A percentile compares a stretch with the other conserved stretches of the same genome.
Conservation (phyloP, 2,888 invertebrate species). For the Drosophila neotestacea region DNA sequence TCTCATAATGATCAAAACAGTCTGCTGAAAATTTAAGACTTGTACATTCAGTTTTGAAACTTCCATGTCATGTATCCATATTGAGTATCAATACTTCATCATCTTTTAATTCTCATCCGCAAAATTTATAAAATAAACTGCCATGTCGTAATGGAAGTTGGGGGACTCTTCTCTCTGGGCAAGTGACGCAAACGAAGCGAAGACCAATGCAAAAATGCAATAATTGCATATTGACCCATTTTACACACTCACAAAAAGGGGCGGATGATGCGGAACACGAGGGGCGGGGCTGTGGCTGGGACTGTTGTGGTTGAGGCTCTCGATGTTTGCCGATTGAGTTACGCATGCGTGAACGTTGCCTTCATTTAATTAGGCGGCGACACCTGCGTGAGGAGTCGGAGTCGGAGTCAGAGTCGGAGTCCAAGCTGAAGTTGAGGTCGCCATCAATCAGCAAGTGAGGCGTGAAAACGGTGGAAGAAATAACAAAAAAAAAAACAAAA, state of each 20-base stretch:
- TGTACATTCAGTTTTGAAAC: background rate
- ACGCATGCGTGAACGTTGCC: conserved; percentile 78
- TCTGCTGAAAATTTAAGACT: background rate
- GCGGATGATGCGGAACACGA: conserved; percentile 15
- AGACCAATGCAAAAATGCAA: conserved; percentile 59
- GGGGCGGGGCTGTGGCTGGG: conserved; percentile 28
- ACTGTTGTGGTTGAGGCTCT: conserved; percentile 1
- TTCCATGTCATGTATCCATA: background rate
- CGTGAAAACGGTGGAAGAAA: conserved; percentile 72
- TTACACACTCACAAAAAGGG: conserved; percentile 54
- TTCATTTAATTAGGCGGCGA: conserved; percentile 78
- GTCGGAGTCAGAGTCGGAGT: conserved; percentile 35
- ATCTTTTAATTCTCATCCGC: background rate
- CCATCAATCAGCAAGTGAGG: conserved; percentile 79
- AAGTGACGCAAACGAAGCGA: conserved; percentile 63
- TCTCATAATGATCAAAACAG: background rate
- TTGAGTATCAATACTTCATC: conserved; percentile 8
- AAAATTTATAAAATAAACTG: background rate
- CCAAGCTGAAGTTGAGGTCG: conserved; percentile 61
- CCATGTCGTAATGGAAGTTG: conserved; percentile 11
- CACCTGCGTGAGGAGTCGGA: conserved; percentile 44
- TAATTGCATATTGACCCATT: conserved; percentile 81
- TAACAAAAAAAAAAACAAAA: conserved; percentile 30
- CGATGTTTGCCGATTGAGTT: conserved; percentile 65
- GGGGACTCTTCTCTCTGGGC: conserved; percentile 13